phyloP scores from a whole-genome alignment of 2,797 vertebrate genomes.

The Cephalopachus bancanus region DNA sequence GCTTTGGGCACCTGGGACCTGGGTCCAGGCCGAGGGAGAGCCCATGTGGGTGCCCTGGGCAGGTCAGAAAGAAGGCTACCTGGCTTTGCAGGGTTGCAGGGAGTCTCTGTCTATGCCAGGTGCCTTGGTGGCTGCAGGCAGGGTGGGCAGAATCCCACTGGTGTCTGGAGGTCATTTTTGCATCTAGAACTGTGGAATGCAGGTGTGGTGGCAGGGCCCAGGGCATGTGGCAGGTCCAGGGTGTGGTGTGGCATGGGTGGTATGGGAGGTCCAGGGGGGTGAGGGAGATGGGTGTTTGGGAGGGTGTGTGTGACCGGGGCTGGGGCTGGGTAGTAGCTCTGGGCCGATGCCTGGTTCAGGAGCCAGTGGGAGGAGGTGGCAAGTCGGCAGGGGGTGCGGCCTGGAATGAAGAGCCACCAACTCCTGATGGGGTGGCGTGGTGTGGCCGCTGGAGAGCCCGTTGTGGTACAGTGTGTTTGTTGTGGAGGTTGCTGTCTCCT shows the following conservation, averaged over 20 bases:
- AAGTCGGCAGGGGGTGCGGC: not conserved
- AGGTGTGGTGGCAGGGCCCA: not conserved
- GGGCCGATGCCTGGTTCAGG: not conserved
- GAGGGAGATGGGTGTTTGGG: not conserved
- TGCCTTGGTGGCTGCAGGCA: not conserved
- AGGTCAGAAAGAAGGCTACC: not conserved
- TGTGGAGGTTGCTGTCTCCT: rapidly evolving
- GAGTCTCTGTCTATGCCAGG: not conserved
- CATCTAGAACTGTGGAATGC: not conserved
- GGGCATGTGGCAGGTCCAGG: not conserved
- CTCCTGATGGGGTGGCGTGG: too few relatives aligned
- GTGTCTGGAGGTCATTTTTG: not conserved
- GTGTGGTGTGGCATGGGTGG: not conserved
- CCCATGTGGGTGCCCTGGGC: too few relatives aligned
- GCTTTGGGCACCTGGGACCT: not conserved
- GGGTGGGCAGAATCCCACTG: not conserved
- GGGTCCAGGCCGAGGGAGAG: not conserved
- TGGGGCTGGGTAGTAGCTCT: not conserved
- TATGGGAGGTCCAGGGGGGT: too few relatives aligned
- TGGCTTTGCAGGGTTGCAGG: too few relatives aligned
- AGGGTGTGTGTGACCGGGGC: not conserved
- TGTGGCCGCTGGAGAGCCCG: not conserved
- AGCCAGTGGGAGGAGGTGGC: too few relatives aligned
- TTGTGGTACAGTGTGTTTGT: not conserved
- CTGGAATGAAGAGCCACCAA: not conserved